phyloP scores from a whole-genome alignment of 2,113 vertebrate species.

The Regulus satrapa region DNA sequence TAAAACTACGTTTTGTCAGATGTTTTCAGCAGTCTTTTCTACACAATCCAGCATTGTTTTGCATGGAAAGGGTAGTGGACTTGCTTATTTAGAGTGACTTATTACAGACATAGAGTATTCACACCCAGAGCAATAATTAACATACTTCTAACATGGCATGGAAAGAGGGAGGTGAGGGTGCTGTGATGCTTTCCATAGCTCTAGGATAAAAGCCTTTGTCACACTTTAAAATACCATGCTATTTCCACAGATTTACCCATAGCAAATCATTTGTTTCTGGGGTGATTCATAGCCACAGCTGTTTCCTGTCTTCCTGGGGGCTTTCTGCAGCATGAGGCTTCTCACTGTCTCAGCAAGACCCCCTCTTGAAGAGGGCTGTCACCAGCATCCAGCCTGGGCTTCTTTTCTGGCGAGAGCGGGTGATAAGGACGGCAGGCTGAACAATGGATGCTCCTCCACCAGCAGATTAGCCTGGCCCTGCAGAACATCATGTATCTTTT shows the following conservation, averaged over 20 bases:
- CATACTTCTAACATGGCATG: background rate
- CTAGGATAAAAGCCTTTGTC: conserved; percentile 5
- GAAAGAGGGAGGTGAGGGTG: background rate
- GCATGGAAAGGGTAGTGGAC: background rate
- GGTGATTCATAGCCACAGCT: conserved; percentile 1
- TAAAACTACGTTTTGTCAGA: background rate
- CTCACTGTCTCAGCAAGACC: background rate
- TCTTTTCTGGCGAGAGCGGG: background rate
- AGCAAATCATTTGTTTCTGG: conserved; percentile 29
- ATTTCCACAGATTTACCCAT: background rate
- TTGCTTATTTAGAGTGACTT: background rate
- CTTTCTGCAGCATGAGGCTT: background rate
- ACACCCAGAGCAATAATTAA: background rate
- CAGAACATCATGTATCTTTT: conserved; percentile 8
- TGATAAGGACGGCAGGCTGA: background rate
- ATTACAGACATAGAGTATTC: background rate
- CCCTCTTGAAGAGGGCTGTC: background rate
- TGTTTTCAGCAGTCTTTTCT: background rate
- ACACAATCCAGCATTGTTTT: background rate
- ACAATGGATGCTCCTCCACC: background rate
- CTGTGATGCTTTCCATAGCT: background rate
- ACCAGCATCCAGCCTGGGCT: background rate
- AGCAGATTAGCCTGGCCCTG: conserved; percentile 21
- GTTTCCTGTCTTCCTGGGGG: background rate
- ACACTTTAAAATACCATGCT: background rate